Percentiles rank a stretch among this genome's conserved stretches.
Conservation (phyloP, 37 sponge, comb jelly and placozoan species). For the Haliclona indistincta region DNA sequence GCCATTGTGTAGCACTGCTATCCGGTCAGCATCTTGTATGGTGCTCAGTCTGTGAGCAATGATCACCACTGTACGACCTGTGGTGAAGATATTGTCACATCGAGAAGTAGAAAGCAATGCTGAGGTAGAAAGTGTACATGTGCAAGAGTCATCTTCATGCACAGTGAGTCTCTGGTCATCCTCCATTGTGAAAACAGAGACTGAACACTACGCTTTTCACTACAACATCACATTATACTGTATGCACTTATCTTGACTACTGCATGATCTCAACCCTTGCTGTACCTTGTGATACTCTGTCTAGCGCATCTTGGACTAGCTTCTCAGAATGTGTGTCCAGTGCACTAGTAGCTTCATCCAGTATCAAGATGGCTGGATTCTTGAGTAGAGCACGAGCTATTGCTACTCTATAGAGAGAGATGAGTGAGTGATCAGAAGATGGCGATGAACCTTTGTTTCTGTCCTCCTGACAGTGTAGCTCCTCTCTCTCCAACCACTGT, state of each 20-base stretch:
- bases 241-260: too few relatives aligned
- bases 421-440: background rate
- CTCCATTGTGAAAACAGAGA: background rate
- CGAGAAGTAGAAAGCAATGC: background rate
- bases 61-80: conserved; percentile 86
- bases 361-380: conserved; percentile 76
- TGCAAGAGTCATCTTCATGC: background rate
- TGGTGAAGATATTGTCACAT: background rate
- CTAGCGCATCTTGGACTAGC: conserved; percentile 82
- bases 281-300: conserved; percentile 54
- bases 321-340: conserved; percentile 86
- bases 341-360: conserved; percentile 96
- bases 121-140: too few relatives aligned
- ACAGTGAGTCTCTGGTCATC: background rate
- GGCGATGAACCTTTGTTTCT: conserved; percentile 80
- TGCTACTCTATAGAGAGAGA: conserved; percentile 60
- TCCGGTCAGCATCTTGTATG: conserved; percentile 81
- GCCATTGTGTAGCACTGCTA: conserved; percentile 77
- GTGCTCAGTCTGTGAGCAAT: conserved; percentile 95
- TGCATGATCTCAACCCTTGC: too few relatives aligned
- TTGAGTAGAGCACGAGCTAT: conserved; percentile 93
- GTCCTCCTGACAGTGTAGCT: conserved; percentile 86
- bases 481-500: conserved; percentile 91
- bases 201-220: background rate
- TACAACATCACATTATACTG: too few relatives aligned